Percentiles rank a stretch among this genome's conserved stretches.
phyloP scores from a whole-genome alignment of 2,888 invertebrate genomes.

The Drosophila macrospina region DNA sequence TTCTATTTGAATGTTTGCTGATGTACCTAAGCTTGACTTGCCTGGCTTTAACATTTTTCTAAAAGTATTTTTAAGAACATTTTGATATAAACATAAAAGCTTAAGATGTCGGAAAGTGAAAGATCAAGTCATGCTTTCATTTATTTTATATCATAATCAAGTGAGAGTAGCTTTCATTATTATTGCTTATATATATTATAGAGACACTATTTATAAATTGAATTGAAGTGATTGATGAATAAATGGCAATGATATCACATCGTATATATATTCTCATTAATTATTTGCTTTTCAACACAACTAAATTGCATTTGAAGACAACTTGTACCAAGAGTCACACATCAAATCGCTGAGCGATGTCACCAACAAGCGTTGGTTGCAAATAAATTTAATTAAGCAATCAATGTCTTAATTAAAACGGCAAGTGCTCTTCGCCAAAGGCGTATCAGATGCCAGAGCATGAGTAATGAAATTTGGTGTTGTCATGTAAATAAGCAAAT shows the following conservation, averaged over 20 bases:
- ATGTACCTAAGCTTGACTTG: background rate
- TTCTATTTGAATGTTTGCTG: background rate
- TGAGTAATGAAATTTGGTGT: slow-evolving; percentile 66
- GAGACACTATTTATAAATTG: too few species aligned
- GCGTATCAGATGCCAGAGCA: slow-evolving; percentile 42
- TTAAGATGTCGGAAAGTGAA: background rate
- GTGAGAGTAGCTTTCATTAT: too few species aligned
- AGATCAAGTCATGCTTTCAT: background rate
- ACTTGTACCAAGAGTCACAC: slow-evolving; percentile 11
- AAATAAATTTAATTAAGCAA: slow-evolving; percentile 67
- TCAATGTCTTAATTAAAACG: slow-evolving; percentile 72
- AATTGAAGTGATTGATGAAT: too few species aligned
- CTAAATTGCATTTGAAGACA: slow-evolving; percentile 5
- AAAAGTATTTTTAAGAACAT: background rate
- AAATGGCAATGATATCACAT: background rate
- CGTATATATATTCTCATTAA: background rate
- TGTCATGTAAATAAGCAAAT: slow-evolving; percentile 66
- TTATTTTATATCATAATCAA: background rate
- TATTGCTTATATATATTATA: too few species aligned
- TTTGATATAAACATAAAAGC: too few species aligned
- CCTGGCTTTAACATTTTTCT: background rate
- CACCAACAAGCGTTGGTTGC: slow-evolving; percentile 41
- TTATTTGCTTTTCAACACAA: slow-evolving; percentile 1
- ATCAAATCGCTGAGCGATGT: slow-evolving; percentile 46
- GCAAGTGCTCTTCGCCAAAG: slow-evolving; percentile 38